Conservation (phyloP, 2,888 invertebrate genomes). For the Ptilodon capucinus region DNA sequence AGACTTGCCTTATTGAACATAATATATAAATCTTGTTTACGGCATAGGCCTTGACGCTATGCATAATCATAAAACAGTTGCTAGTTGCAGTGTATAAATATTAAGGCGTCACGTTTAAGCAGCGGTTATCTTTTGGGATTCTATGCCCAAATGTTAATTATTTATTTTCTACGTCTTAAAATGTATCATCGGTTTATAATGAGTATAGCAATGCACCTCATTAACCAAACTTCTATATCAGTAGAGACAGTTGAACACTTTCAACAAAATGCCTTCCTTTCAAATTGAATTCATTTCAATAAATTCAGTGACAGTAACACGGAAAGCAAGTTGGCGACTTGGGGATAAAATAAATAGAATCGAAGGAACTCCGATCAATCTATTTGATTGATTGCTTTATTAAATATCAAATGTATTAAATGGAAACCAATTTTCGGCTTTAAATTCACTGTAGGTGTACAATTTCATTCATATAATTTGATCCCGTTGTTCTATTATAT, state of each 20-base stretch:
- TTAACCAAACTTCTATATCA: too few relatives aligned
- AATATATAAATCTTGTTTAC: too few relatives aligned
- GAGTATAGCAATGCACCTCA: too few relatives aligned
- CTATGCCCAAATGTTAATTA: too few relatives aligned
- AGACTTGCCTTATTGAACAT: too few relatives aligned
- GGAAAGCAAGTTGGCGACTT: slow-evolving; percentile 1
- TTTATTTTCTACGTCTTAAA: too few relatives aligned
- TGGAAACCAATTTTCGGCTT: not conserved
- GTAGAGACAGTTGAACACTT: not conserved
- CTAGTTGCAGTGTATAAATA: too few relatives aligned
- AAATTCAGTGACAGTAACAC: not conserved
- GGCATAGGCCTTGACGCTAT: too few relatives aligned
- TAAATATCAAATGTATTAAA: not conserved
- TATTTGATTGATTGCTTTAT: slow-evolving; percentile 3
- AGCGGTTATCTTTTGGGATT: too few relatives aligned
- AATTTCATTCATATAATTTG: not conserved
- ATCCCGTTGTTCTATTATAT: not conserved
- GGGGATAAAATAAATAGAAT: not conserved
- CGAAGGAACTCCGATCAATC: not conserved
- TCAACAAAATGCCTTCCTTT: slow-evolving; percentile 5
- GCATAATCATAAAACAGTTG: too few relatives aligned
- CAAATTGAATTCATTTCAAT: slow-evolving; percentile 5
- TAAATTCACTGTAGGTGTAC: not conserved
- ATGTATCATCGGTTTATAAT: too few relatives aligned
- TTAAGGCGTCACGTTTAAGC: too few relatives aligned